Base-by-base conservation (phyloP, 1,140 invertebrate genomes). In the Oedothorax gibbosus region DNA sequence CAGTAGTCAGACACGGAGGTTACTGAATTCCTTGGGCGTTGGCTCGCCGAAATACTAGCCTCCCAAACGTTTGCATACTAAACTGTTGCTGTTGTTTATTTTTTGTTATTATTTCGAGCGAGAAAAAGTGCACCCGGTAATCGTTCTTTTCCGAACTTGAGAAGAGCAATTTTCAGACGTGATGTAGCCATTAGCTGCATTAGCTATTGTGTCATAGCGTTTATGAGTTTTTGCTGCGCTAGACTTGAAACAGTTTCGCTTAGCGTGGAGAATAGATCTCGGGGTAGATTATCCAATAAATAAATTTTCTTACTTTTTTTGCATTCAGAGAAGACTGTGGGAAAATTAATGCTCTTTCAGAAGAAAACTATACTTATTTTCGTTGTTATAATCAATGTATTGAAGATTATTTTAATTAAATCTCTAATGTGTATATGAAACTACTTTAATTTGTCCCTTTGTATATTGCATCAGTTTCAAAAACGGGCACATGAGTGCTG, bases 61-160 rank as follows among this genome's bases (percentile, higher is more conserved):
- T 79, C 76, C 64, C 18, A 79, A 66, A 54, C 76, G 76, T 79
- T 79, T 79, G 77, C 77, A 79, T 79, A 79, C 62, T 66, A 79
- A 79, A 79, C 62, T 79, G 77, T 66, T 79, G 66, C 66, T 65
- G 77, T 65, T 54, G 35, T 54, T 66, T 54, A 15, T 77, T 66
- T 53, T 69, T 51, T 57, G 21, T 57, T 75, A 35, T 60, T 2
- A 21, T 21, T 35, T 75, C n/a, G 51, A 56, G 35, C 35, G 35
- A 35, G 35, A 60, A 57, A 75, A 75, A 73, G 51, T 75, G 72
- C 72, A 51, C 72, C 54, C 54, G 72, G 72, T 75, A 75, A 75
- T 75, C 72, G 72, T 71, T 51, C 69, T 35, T 35, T 35, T 35
- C 57, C 57, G 57, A 62, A 62, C 57, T 18, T 60, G 72, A 71